A percentile compares a stretch with the other conserved stretches of the same genome.
phyloP scores from a whole-genome alignment of 2,113 vertebrate genomes.

The Henicopernis longicauda region DNA sequence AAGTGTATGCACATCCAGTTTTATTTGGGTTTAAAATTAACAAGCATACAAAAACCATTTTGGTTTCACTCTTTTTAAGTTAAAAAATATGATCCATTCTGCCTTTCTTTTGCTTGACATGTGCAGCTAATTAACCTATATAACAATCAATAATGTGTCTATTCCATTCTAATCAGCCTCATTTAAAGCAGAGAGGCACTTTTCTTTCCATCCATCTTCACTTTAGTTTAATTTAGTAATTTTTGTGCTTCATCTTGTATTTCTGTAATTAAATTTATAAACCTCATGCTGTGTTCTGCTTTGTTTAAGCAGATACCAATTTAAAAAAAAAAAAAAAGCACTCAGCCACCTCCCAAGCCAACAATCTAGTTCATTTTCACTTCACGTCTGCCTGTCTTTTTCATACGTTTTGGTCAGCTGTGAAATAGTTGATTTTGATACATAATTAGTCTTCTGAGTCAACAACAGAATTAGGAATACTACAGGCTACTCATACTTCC shows the following conservation, averaged over 20 bases:
- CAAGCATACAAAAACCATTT: neutral
- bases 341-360: neutral
- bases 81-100: neutral
- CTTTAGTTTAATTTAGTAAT: constrained; percentile 17
- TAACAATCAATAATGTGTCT: constrained; percentile 1
- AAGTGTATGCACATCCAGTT: neutral
- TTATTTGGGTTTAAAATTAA: neutral
- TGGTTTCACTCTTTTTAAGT: neutral
- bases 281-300: neutral
- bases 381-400: neutral
- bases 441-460: neutral
- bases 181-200: constrained; percentile 6
- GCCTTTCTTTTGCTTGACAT: neutral
- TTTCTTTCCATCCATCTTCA: constrained; percentile 11
- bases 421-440: neutral
- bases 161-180: constrained; percentile 10
- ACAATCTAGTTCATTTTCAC: neutral
- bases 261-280: constrained; percentile 36
- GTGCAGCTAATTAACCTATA: constrained; percentile 2
- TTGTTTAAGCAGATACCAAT: neutral
- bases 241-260: constrained; percentile 7
- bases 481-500: neutral
- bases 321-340: neutral
- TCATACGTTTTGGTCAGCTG: neutral
- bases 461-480: neutral